Evolutionary conservation across 2,888 invertebrate genomes (phyloP), one percentile per base, ranked within the genome.

Genomic region (Ichneumoninae sp.): DNA sequence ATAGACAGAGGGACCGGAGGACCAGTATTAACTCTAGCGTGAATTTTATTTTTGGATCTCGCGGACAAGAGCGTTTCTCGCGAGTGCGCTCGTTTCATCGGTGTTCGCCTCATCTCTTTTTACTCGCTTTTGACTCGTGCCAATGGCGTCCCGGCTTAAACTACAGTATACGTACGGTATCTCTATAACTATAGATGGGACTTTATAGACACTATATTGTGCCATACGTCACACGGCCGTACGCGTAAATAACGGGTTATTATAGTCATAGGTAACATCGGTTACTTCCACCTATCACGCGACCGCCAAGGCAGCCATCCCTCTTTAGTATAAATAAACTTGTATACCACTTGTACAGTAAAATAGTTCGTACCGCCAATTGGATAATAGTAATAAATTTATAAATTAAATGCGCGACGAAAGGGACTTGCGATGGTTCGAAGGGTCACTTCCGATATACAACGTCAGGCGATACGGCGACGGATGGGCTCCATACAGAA

Each of bases 21-120:
- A 57, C 66, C 66, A 68, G 78, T 80, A 68, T 75, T 80, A 71
- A 76, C 82, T 82, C 76, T 76, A 76, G 84, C 84, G 84, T 84
- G 78, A 82, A 82, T 84, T 84, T 84, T 84, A 82, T 82, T 84
- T 84, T 82, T 79, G 78, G 84, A 81, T 62, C 81, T 75, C 70
- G 72, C 40, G 62, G 62, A 62, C 62, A 62, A 30, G 72, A 57
- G 80, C 69, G 66, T 52, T 79, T 72, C 60, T 40, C 66, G 60
- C 71, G 30, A 57, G 60, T 77, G 36, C 13, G 16, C 72, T 62
- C 50, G 40, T 80, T 66, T 66, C 66, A 70, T 79, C 66, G 84
- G 52, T 16, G 44, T 62, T 77, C 78, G 69, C 40, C 22, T 68
- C 69, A 57, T 74, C 54, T 80, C 65, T 68, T 47, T 71, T 66